Conservation (phyloP, 2,888 invertebrate genomes). For the Choreutis nemorana region DNA sequence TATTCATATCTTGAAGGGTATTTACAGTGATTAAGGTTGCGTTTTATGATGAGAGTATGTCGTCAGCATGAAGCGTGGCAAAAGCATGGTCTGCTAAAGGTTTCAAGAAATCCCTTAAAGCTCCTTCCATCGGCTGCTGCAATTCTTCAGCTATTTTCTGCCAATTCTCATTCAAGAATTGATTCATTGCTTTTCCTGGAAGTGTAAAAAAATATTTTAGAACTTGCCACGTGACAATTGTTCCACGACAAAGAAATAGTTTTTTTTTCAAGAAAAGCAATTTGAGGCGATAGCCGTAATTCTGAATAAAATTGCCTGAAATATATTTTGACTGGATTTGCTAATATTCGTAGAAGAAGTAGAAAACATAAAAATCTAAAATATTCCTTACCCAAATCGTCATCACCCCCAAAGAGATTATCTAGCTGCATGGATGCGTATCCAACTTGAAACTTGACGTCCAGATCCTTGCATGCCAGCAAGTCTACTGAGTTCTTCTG, state of each 20-base stretch:
- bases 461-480: slow-evolving; percentile 69
- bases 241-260: too few species aligned
- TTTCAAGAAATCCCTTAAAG: slow-evolving; percentile 42
- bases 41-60: slow-evolving; percentile 25
- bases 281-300: too few species aligned
- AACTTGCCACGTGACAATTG: too few species aligned
- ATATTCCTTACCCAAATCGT: slow-evolving; percentile 60
- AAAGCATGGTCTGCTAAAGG: slow-evolving; percentile 51
- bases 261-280: too few species aligned
- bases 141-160: slow-evolving; percentile 73
- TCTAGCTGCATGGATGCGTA: slow-evolving; percentile 71
- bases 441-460: slow-evolving; percentile 72
- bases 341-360: too few species aligned
- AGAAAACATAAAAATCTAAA: too few species aligned
- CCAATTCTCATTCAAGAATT: slow-evolving; percentile 83
- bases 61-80: slow-evolving; percentile 43
- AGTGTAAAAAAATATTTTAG: too few species aligned
- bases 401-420: slow-evolving; percentile 77
- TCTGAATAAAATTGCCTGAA: too few species aligned
- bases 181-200: slow-evolving; percentile 76
- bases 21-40: slow-evolving; percentile 16
- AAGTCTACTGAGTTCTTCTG: slow-evolving; percentile 55
- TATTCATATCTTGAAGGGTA: slow-evolving; percentile 2
- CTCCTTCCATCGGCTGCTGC: slow-evolving; percentile 73
- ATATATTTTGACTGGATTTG: too few species aligned